Evolutionary conservation across 2,888 invertebrate species (phyloP).

Genomic region (Nomada lathburiana): DNA sequence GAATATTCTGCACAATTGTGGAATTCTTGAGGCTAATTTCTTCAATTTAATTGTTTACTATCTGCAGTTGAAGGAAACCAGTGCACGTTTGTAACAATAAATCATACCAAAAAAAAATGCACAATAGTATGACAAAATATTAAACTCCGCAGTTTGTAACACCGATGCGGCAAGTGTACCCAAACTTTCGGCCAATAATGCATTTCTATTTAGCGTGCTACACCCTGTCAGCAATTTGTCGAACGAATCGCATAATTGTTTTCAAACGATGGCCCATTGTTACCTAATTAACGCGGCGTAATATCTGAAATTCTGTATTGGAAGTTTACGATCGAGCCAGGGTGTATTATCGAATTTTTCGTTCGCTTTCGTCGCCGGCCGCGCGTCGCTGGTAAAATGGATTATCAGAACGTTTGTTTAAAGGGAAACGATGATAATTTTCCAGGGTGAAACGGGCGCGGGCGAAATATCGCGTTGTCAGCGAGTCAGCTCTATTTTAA

Average conservation of each 20-base stretch:
- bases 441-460: not conserved
- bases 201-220: not conserved
- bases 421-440: constrained; percentile 33
- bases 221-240: too few species aligned
- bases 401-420: constrained; percentile 8
- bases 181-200: not conserved
- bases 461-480: constrained; percentile 14
- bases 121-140: too few species aligned
- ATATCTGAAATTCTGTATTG: not conserved
- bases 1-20: too few species aligned
- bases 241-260: not conserved
- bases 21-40: too few species aligned
- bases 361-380: not conserved
- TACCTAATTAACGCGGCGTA: not conserved
- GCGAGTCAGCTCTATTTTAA: constrained; percentile 4
- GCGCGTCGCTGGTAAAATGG: constrained; percentile 1
- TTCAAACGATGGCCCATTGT: not conserved
- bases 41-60: too few species aligned
- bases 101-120: too few species aligned
- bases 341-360: constrained; percentile 1
- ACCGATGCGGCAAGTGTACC: too few species aligned
- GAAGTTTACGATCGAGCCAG: constrained; percentile 1
- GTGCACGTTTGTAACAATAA: too few species aligned
- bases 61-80: too few species aligned
- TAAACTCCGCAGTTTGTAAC: too few species aligned